phyloP scores from a whole-genome alignment of 2,797 vertebrate genomes.

The Myioborus melanocephalus region DNA sequence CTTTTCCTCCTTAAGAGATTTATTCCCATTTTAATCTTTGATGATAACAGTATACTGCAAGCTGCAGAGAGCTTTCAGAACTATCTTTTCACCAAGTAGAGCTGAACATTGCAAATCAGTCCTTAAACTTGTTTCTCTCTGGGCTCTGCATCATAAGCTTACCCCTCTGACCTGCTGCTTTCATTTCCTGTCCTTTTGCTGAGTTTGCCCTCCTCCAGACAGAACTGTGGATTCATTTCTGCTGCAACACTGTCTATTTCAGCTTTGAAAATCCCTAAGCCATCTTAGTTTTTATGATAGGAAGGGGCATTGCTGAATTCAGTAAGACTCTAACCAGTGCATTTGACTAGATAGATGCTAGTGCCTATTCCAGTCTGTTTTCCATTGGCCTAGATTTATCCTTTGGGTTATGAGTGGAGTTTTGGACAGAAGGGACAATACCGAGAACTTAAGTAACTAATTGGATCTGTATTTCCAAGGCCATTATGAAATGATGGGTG shows the following conservation, averaged over 20 bases:
- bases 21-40: background rate
- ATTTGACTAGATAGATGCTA: background rate
- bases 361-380: background rate
- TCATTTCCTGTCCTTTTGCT: background rate
- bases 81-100: background rate
- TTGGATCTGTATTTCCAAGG: background rate
- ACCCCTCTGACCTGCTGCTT: background rate
- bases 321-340: background rate
- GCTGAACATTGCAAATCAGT: background rate
- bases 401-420: background rate
- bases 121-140: background rate
- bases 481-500: background rate
- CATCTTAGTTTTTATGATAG: background rate
- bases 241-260: background rate
- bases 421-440: background rate
- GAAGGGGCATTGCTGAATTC: background rate
- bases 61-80: background rate
- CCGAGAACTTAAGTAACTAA: background rate
- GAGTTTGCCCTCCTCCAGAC: background rate
- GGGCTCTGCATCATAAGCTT: background rate
- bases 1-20: background rate
- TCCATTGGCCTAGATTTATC: background rate
- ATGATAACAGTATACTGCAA: background rate
- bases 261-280: background rate
- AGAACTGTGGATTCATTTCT: background rate